A percentile compares a stretch with the other conserved stretches of the same genome.
These are phyloP conservation scores for Lithobates pipiens DNA, from an alignment of 2,797 vertebrate species.

Conservation along the genomic window DNA sequence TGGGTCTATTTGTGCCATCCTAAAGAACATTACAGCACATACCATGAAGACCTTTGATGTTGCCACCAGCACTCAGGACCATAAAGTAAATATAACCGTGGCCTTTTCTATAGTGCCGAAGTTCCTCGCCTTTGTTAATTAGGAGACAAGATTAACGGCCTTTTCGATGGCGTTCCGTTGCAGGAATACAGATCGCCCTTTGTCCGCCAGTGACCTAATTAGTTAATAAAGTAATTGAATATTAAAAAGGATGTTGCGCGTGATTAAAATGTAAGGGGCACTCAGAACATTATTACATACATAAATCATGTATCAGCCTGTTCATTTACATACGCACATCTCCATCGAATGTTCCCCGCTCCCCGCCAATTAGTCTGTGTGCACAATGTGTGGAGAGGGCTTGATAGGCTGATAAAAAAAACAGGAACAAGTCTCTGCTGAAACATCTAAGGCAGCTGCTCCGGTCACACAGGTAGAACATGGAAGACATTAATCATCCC, in stretches of 20 bases:
- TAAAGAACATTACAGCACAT: neutral
- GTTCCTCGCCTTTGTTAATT: slow-evolving; percentile 45
- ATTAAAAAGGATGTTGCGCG: slow-evolving; percentile 87
- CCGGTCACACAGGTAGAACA: slow-evolving; percentile 36
- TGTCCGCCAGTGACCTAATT: slow-evolving; percentile 88
- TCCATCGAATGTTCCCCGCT: slow-evolving; percentile 80
- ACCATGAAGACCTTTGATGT: neutral
- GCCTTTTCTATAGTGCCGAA: slow-evolving; percentile 17
- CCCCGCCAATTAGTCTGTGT: slow-evolving; percentile 80
- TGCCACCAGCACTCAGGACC: neutral
- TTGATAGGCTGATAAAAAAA: slow-evolving; percentile 53
- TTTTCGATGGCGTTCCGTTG: slow-evolving; percentile 79
- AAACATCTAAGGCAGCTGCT: slow-evolving; percentile 9
- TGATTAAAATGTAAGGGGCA: slow-evolving; percentile 87
- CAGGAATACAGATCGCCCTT: slow-evolving; percentile 81
- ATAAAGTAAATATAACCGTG: slow-evolving; percentile 6
- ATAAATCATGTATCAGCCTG: slow-evolving; percentile 87
- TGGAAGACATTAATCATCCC: slow-evolving; percentile 9
- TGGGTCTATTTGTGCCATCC: neutral
- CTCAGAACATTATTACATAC: slow-evolving; percentile 87
- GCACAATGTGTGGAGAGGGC: slow-evolving; percentile 78
- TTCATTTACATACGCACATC: slow-evolving; percentile 85
- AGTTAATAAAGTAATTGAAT: slow-evolving; percentile 89
- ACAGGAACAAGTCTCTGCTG: neutral
- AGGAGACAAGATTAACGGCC: slow-evolving; percentile 52